These are phyloP conservation scores for Struthidea cinerea DNA, from an alignment of 2,113 vertebrate species.

Conservation along the genomic window DNA sequence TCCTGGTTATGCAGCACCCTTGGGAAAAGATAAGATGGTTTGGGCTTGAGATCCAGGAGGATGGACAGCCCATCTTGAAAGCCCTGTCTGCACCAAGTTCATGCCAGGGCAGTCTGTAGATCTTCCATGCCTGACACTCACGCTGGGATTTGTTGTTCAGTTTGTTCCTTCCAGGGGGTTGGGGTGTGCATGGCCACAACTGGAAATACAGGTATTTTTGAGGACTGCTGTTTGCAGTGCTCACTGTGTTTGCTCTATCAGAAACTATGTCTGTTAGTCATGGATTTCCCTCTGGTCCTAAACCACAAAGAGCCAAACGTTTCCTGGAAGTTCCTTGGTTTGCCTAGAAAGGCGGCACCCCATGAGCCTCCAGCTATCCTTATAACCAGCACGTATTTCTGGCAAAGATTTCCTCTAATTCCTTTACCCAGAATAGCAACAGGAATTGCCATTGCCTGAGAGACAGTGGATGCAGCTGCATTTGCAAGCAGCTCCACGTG, in stretches of 20 bases:
- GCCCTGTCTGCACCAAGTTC: not conserved
- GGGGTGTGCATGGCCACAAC: not conserved
- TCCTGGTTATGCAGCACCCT: not conserved
- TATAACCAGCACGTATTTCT: not conserved
- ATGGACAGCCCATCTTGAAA: not conserved
- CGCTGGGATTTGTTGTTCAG: not conserved
- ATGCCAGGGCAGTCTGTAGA: not conserved
- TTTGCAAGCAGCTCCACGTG: not conserved
- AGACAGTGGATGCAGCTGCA: not conserved
- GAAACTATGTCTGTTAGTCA: not conserved
- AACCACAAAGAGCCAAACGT: not conserved
- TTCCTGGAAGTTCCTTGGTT: not conserved
- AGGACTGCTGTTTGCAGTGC: not conserved
- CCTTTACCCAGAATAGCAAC: not conserved
- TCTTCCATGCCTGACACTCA: accelerated
- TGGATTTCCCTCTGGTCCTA: not conserved
- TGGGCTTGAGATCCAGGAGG: not conserved
- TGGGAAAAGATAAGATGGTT: not conserved
- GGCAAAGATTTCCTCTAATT: not conserved
- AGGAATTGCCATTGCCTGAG: not conserved
- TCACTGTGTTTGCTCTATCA: not conserved
- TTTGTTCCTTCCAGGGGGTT: not conserved
- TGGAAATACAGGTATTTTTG: not conserved
- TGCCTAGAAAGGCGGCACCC: not conserved
- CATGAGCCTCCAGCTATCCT: not conserved